Evolutionary conservation across 2,797 vertebrate genomes (phyloP), one percentile per base, ranked within the genome.

Genomic region (Setipinna tenuifilis): DNA sequence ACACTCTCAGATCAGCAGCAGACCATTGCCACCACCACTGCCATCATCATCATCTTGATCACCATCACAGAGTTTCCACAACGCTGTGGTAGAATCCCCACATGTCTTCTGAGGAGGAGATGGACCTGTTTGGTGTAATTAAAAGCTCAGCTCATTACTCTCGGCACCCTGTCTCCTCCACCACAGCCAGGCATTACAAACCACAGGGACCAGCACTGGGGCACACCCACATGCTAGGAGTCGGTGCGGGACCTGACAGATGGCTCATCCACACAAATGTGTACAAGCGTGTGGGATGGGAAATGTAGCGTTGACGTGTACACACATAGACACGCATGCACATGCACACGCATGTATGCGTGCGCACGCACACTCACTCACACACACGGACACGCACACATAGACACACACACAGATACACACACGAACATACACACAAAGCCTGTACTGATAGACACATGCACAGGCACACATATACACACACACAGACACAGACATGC

Each of bases 141-240:
- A 83, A 82, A 86, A 82, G 81, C 28, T 82, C 71, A 78, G 17
- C 71, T 78, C 71, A 28, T 83, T 82, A 58, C 85, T 83, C 62
- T 35, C 23, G 17, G 31, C 65, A 23, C 31, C 44, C 41, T 17
- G 6, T 16, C 82, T 57, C 71, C 81, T 83, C 62, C 78, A 84
- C 61, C 46, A 16, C 41, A n/a, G 23, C 85, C 35, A 46, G n/a
- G 12, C 62, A 9, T n/a, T 62, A 48, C 62, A 44, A 14, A 75
- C 10, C 81, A 81, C 81, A 57, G 31, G 6, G 31, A 7, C 14
- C 6, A 41, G 31, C 31, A 17, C 31, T 28, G 19, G 68, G 68
- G 28, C 68, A 17, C 68, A 44, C 17, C 71, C 71, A 44, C 71
- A 78, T 44, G 35, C 35, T 11, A 19, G 31, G 35, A 21, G 17